phyloP scores from a whole-genome alignment of 1,140 invertebrate species.

The Argopecten irradians region DNA sequence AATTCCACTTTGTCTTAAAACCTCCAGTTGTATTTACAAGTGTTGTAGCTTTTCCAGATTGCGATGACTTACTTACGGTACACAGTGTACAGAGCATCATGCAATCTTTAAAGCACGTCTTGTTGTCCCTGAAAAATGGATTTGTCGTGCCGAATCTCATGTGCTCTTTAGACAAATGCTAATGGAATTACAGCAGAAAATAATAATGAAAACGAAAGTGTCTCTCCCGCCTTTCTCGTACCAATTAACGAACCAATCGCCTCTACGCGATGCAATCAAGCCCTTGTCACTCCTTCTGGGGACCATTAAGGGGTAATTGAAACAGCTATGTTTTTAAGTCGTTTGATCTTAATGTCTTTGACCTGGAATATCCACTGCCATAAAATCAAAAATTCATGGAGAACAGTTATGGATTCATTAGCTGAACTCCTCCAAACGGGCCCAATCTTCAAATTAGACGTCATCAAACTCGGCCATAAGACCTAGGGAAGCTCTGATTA shows the following conservation, averaged over 20 bases:
- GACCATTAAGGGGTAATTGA: slow-evolving; percentile 4
- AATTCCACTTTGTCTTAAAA: too few relatives aligned
- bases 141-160: background rate
- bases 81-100: too few relatives aligned
- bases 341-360: slow-evolving; percentile 16
- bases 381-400: slow-evolving; percentile 23
- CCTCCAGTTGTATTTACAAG: too few relatives aligned
- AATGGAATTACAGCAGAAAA: slow-evolving; percentile 8
- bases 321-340: background rate
- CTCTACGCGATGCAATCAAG: background rate
- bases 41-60: too few relatives aligned
- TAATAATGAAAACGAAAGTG: slow-evolving; percentile 23
- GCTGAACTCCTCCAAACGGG: background rate
- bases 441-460: background rate
- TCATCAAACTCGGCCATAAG: slow-evolving; percentile 9
- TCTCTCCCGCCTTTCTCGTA: background rate
- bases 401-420: slow-evolving; percentile 22
- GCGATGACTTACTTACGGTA: too few relatives aligned
- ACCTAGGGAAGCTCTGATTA: background rate
- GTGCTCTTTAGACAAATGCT: background rate
- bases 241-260: slow-evolving; percentile 20
- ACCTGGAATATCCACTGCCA: background rate
- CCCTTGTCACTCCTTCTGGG: slow-evolving; percentile 13
- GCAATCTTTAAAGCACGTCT: background rate
- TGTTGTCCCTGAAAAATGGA: slow-evolving; percentile 7